Percentiles rank a stretch among this genome's conserved stretches.
Evolutionary conservation across 1,140 invertebrate genomes (phyloP).

Genomic region (Andrena cerasifolii): DNA sequence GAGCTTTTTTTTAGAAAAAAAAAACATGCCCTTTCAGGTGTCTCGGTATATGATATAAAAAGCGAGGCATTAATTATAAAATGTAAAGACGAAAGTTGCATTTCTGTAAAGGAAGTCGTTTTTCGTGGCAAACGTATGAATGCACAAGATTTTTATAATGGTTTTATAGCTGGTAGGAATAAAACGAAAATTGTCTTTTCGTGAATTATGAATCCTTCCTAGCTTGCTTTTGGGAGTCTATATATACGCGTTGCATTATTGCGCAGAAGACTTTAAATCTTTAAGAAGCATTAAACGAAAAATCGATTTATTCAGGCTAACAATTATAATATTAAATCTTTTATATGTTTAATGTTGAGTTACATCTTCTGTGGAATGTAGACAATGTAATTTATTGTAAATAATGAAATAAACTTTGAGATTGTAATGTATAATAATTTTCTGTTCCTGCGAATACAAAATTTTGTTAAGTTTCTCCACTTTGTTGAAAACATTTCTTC

Average conservation of each 20-base stretch:
- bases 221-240: not conserved
- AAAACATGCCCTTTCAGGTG: conserved; percentile 74
- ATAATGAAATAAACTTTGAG: not conserved
- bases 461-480: not conserved
- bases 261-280: too few relatives aligned
- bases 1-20: conserved; percentile 4
- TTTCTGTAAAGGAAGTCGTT: conserved; percentile 84
- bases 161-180: conserved; percentile 83
- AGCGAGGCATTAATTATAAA: conserved; percentile 82
- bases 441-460: not conserved
- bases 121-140: conserved; percentile 85
- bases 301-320: not conserved
- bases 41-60: conserved; percentile 81
- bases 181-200: conserved; percentile 59
- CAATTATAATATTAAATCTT: not conserved
- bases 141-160: conserved; percentile 87
- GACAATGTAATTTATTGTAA: conserved; percentile 28
- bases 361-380: not conserved
- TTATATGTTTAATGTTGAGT: not conserved
- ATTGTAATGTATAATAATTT: not conserved
- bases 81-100: conserved; percentile 83
- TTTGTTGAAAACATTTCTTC: too few relatives aligned
- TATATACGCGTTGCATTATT: too few relatives aligned
- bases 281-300: not conserved
- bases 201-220: not conserved